Base-by-base conservation (phyloP, 2,113 vertebrate genomes). In the Cephalopholis sonnerati region DNA sequence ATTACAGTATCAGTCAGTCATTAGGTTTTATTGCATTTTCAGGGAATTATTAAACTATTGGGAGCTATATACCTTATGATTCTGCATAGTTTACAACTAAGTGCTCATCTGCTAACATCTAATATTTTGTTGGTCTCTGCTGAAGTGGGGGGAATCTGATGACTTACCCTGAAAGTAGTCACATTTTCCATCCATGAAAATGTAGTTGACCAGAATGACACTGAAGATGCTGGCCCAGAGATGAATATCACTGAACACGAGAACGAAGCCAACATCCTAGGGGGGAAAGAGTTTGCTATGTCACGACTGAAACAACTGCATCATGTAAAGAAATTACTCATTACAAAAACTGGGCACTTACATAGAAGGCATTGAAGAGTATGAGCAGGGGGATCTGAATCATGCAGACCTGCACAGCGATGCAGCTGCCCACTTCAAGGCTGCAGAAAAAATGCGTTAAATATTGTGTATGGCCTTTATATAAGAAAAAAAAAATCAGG, bases 321-420 rank as follows among this genome's bases (percentile, higher is more conserved):
- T 39, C 20, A 4, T 51, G 11, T 27, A 6, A 22, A 41, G 1
- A 74, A 44, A 53, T 13, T 4, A 27, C 7, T 22, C 1, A 9
- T 44, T 9, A 20, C 29, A 36, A 66, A 65, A 36, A 39, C 4
- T 7, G 2, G 10, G 10, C 10, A 25, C 96, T 97, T 90, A 97
- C 97, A 0, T 97, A 97, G 89, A 97, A 96, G 27, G 96, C 94
- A 15, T 97, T 97, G 93, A 98, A 98, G 78, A 98, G 94, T 82
- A 97, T 94, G 71, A 98, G 91, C 62, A 98, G 90, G 5, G 97
- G 97, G 51, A 98, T 98, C 93, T 98, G 97, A 27, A 98, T 93
- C 97, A 97, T 97, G 93, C 97, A 98, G 61, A 98, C 97, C 86
- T 98, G 97, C 36, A 98, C 97, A 0, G 97, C 97, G 0, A 97